A percentile compares a stretch with the other conserved stretches of the same genome.
Conservation (phyloP, 1,140 invertebrate genomes). For the Trypoxylus dichotomus region DNA sequence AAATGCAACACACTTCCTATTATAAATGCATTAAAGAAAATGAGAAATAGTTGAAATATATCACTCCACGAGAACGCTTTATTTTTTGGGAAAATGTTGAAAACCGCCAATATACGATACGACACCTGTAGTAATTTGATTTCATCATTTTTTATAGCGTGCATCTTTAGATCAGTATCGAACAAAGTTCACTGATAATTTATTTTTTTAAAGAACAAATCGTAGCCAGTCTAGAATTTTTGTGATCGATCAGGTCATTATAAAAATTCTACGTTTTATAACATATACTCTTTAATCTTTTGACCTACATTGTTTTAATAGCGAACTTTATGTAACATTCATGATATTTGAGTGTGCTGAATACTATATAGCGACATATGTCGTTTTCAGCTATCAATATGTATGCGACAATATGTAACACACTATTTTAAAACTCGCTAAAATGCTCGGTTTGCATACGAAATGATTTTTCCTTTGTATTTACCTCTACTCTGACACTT, state of each 20-base stretch:
- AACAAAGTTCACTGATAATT: background rate
- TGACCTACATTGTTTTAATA: background rate
- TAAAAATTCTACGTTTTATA: background rate
- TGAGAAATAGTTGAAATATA: background rate
- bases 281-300: background rate
- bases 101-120: background rate
- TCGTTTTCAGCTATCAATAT: too few species aligned
- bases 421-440: too few species aligned
- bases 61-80: background rate
- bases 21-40: background rate
- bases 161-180: background rate
- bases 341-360: too few species aligned
- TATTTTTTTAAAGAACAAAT: background rate
- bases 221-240: background rate
- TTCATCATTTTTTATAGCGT: background rate
- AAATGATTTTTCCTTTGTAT: too few species aligned
- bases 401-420: too few species aligned
- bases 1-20: background rate
- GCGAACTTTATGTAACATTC: too few species aligned
- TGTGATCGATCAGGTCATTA: background rate
- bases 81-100: background rate
- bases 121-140: background rate
- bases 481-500: too few species aligned
- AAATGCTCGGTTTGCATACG: too few species aligned
- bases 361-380: too few species aligned